Conservation (phyloP, 2,113 vertebrate genomes). For the Telmatochromis sp. region DNA sequence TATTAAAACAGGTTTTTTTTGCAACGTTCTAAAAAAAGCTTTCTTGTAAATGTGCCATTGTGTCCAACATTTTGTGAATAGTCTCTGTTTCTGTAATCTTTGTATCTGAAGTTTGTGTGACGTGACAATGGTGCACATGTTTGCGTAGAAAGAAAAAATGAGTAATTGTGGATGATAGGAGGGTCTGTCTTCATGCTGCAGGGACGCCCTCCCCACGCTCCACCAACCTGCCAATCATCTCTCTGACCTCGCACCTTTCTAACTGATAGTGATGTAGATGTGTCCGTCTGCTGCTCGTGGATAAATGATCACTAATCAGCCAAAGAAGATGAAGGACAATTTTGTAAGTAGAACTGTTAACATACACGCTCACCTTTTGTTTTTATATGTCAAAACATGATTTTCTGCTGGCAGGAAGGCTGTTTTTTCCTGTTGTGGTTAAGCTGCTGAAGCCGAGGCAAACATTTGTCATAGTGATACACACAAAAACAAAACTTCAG, state of each 20-base stretch:
- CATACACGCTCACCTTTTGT: background rate
- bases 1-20: background rate
- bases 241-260: background rate
- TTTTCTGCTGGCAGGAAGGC: constrained; percentile 31
- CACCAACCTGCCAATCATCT: constrained; percentile 33
- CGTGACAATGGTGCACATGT: background rate
- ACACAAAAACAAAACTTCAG: constrained; percentile 5
- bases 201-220: background rate
- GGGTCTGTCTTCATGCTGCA: constrained; percentile 9
- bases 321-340: constrained; percentile 40
- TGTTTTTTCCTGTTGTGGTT: constrained; percentile 54
- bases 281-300: background rate
- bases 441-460: constrained; percentile 21
- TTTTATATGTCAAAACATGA: background rate
- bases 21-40: background rate
- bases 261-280: constrained; percentile 7
- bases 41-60: background rate
- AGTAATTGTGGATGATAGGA: constrained; percentile 22
- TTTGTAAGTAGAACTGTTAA: constrained; percentile 40
- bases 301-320: constrained; percentile 39
- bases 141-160: background rate
- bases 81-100: background rate
- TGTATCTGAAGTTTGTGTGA: background rate
- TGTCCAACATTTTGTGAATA: background rate
- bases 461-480: constrained; percentile 5